phyloP scores from a whole-genome alignment of 2,888 invertebrate species.

The Crematogaster levior region DNA sequence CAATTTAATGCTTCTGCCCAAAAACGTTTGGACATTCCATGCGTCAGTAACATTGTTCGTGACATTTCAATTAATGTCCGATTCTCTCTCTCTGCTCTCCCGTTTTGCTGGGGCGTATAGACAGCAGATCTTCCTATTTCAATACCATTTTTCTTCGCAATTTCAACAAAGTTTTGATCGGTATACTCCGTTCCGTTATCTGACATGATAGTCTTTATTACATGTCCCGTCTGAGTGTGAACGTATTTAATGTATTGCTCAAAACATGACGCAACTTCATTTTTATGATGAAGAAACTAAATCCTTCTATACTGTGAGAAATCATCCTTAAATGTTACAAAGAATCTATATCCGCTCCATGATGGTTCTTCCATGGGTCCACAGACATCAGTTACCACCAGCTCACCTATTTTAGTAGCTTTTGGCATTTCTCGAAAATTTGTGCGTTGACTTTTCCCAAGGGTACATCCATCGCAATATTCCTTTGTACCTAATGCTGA shows the following conservation, averaged over 20 bases:
- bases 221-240: slow-evolving; percentile 45
- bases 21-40: slow-evolving; percentile 45
- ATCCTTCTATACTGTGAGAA: no score
- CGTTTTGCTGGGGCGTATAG: slow-evolving; percentile 49
- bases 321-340: slow-evolving; percentile 59
- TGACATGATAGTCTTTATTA: slow-evolving; percentile 44
- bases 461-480: slow-evolving; percentile 50
- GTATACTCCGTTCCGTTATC: slow-evolving; percentile 56
- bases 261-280: no score
- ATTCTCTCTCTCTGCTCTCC: slow-evolving; percentile 49
- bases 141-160: slow-evolving; percentile 42
- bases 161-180: slow-evolving; percentile 19
- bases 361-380: slow-evolving; percentile 57
- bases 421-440: slow-evolving; percentile 53
- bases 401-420: slow-evolving; percentile 24
- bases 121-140: slow-evolving; percentile 33
- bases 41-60: slow-evolving; percentile 51
- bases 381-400: slow-evolving; percentile 57
- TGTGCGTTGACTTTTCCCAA: slow-evolving; percentile 57
- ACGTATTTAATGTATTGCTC: no score
- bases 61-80: slow-evolving; percentile 38
- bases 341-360: slow-evolving; percentile 42
- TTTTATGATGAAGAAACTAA: no score
- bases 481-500: slow-evolving; percentile 6
- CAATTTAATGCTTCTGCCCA: slow-evolving; percentile 54